Evolutionary conservation across 2,888 invertebrate genomes (phyloP), one percentile per base, ranked within the genome.

Genomic region (Entomobrya multifasciata): DNA sequence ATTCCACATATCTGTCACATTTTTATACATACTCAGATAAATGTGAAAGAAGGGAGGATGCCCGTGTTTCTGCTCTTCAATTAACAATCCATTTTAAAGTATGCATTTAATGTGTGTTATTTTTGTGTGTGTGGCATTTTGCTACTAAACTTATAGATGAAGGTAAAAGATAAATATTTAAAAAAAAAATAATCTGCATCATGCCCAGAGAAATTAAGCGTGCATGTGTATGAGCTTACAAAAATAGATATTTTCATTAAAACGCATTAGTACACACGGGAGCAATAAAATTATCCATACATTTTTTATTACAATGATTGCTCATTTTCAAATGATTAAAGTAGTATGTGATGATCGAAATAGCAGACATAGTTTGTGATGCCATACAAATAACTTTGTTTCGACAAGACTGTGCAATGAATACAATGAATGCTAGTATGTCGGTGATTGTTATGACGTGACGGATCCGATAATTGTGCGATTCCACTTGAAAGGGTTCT

Each of bases 401-500:
- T 52, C 36, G 36, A 36, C 36, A 36, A 8, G 8, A 11, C 5
- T 15, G 13, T n/a, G 13, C 2, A 49, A 15, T 15, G 2, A 8
- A 49, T 49, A 49, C 8, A 8, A 49, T 11, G 13, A 49, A 15
- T n/a, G n/a, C n/a, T 20, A 8, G 25, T 36, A 36, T 36, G 36
- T 4, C 36, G 79, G 65, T 65, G 65, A 78, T 20, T 22, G 10
- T 57, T 22, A 11, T 72, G 49, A 79, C 77, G 84, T 84, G 84
- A 84, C 84, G 84, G 84, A 84, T 84, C 52, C 55, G 44, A 74
- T 82, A 82, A 83, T 83, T 83, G 76, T 76, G 47, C 65, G 41
- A 36, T 36, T 36, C 41, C 60, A 55, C 57, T 82, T 78, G 52
- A 65, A 77, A 82, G 62, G 82, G 49, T 84, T 77, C 55, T 77